Percentiles rank a stretch among this genome's conserved stretches.
Evolutionary conservation across 23 tunicate species (phyloP).

Genomic region (Botrylloides violaceus): DNA sequence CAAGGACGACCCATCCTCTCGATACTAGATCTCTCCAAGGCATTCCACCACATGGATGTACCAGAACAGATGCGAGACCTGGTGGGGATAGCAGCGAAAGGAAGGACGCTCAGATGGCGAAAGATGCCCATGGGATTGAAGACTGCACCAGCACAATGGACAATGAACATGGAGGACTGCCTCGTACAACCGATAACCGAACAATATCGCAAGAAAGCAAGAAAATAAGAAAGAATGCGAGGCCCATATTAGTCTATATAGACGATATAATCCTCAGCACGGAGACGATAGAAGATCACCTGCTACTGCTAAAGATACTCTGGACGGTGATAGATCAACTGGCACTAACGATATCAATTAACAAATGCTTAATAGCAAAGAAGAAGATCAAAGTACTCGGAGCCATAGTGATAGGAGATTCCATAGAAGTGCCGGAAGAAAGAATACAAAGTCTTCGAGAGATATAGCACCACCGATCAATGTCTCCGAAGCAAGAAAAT

Average conservation of each 20-base stretch:
- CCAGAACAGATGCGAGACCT: not conserved
- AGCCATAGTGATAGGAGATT: not conserved
- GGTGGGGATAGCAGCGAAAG: not conserved
- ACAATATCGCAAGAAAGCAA: not conserved
- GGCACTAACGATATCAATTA: constrained; percentile 5
- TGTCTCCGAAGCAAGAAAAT: constrained; percentile 5
- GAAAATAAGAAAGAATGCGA: not conserved
- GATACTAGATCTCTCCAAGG: not conserved
- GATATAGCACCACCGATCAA: constrained; percentile 23
- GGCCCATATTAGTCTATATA: constrained; percentile 16
- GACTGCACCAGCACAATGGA: constrained; percentile 1
- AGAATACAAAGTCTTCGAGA: constrained; percentile 10
- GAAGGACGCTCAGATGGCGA: not conserved
- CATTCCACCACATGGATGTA: not conserved
- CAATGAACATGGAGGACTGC: constrained; percentile 1
- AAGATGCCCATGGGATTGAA: constrained; percentile 5
- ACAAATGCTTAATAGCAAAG: not conserved
- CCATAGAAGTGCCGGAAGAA: constrained; percentile 9
- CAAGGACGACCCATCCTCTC: not conserved
- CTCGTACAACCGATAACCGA: constrained; percentile 3
- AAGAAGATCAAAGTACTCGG: not conserved
- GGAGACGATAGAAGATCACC: constrained; percentile 14
- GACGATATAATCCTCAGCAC: constrained; percentile 35
- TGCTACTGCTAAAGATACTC: constrained; percentile 4
- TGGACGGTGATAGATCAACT: not conserved